These are phyloP conservation scores for Pseudoips prasinana DNA, from an alignment of 2,888 invertebrate genomes.

Conservation along the genomic window DNA sequence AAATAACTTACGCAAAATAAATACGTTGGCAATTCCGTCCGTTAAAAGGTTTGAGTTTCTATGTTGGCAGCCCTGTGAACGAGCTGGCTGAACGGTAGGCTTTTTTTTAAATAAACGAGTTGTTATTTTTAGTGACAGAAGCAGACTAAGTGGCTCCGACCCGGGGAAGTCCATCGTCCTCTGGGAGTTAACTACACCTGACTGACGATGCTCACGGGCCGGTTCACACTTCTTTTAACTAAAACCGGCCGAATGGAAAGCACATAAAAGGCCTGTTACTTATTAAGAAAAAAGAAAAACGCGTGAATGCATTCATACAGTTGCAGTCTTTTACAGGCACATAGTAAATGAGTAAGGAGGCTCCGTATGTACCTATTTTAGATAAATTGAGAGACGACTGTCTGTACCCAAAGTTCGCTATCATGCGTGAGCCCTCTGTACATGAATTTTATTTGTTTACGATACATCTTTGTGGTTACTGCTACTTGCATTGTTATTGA, in stretches of 20 bases:
- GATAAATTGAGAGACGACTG: conserved; percentile 23
- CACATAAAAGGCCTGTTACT: conserved; percentile 73
- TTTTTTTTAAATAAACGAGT: conserved; percentile 57
- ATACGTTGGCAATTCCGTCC: conserved; percentile 25
- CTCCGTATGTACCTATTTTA: conserved; percentile 23
- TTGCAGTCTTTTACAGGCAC: no score
- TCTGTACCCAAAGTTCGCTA: not conserved
- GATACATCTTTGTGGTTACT: no score
- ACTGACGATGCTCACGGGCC: conserved; percentile 66
- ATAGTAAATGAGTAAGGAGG: no score
- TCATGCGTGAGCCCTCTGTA: no score
- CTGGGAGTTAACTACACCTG: conserved; percentile 65
- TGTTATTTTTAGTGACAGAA: conserved; percentile 65
- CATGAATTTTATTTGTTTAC: no score
- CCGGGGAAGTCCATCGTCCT: conserved; percentile 57
- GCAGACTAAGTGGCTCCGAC: conserved; percentile 63
- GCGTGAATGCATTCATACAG: conserved; percentile 25
- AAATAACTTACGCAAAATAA: conserved; percentile 24
- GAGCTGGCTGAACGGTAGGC: conserved; percentile 44
- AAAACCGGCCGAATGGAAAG: conserved; percentile 71
- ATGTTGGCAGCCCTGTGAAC: conserved; percentile 24
- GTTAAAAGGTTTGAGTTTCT: conserved; percentile 33
- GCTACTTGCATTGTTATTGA: no score
- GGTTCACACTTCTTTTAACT: conserved; percentile 74
- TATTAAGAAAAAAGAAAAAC: conserved; percentile 58